Evolutionary conservation across 2,888 invertebrate species (phyloP), one percentile per base, ranked within the genome.

Genomic region (Athalia cordata): DNA sequence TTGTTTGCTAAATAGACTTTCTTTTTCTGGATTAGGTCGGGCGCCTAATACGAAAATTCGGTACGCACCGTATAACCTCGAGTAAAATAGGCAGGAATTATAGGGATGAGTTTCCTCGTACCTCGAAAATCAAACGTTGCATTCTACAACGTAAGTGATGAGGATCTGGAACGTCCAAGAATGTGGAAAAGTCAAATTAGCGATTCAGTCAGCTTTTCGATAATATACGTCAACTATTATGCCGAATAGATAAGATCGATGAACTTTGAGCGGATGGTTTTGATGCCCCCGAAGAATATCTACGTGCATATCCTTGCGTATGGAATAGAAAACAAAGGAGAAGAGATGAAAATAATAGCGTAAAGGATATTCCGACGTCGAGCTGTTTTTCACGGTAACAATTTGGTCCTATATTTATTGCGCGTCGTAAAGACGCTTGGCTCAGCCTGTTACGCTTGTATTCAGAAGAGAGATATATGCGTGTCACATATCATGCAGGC

Each of bases 401-500:
- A 85, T 86, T 85, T 83, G 80, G 80, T 79, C 80, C 78, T 79
- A 80, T 85, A 85, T 86, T 85, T 83, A 85, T 85, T 82, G 83
- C 80, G 72, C 76, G 81, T 83, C 84, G 82, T 83, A 82, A 83
- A 84, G 82, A 82, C 80, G 84, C 79, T 75, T 79, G 66, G 66
- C 45, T 66, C 79, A 80, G 82, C 80, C 82, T 83, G 84, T 85
- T 85, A 85, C 85, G 82, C 82, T 78, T 81, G 83, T 82, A 85
- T 87, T 86, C 83, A 83, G 80, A 85, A 84, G 84, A 84, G 86
- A 88, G 86, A 88, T 86, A 87, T 87, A 87, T 88, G 88, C 82
- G 84, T 83, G 84, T 88, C 87, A 88, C 88, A 88, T 87, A 88
- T 88, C 87, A 88, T 83, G 83, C 62, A 62, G 72, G 75, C 62